Base-by-base conservation (phyloP, 2,113 vertebrate species). In the Colinus virginianus region DNA sequence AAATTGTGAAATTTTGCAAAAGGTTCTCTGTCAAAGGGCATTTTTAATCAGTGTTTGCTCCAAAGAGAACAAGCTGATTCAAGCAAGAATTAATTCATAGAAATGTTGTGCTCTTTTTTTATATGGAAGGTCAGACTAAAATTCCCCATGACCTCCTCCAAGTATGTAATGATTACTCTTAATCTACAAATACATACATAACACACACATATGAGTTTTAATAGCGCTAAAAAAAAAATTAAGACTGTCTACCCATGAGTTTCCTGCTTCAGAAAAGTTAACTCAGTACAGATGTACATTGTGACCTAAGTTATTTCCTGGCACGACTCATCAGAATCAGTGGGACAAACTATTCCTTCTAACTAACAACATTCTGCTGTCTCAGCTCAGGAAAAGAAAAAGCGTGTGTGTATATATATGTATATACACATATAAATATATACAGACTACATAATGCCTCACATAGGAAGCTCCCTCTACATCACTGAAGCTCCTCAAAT, bases 81-180 rank as follows among this genome's bases (percentile, higher is more conserved):
- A 58, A 87, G 67, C 19, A 71, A 76, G 53, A 90, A 94, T 93
- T 92, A 87, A 87, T 89, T 87, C 40, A 56, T 4, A 8, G 69
- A 84, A 84, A 61, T 20, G 46, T 75, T 88, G 66, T 43, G 66
- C 36, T 80, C 75, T 79, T 78, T 75, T 79, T 79, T 64, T 8
- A 49, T 20, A 75, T 1, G 3, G 79, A 83, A 93, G 84, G 84
- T 88, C 89, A 90, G 69, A 58, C 34, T 83, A 34, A 93, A 93
- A 79, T 78, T 93, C 90, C 75, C 77, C 7, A 12, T 67, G 77
- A 90, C 84, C 91, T 92, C 69, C 87, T 83, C 56, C 77, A 71
- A 40, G 21, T 93, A 67, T 38, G n/a, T 80, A 95, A 92, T 95
- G 92, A 84, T 55, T 88, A 28, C 61, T 67, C 80, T 90, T 94